phyloP scores from a whole-genome alignment of 2,797 vertebrate species.

The Crenichthys baileyi region DNA sequence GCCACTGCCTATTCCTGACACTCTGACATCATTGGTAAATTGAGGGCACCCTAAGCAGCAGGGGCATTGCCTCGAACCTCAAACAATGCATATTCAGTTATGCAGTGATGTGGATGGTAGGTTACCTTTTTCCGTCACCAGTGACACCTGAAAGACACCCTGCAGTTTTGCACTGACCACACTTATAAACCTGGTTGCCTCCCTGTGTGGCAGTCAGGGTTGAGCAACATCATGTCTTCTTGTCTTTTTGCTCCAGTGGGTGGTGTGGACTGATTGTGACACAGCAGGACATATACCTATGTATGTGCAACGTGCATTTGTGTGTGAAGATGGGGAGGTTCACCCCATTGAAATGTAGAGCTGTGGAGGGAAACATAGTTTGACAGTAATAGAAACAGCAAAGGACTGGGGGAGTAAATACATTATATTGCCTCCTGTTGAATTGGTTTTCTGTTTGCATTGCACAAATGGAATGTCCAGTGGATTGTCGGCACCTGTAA shows the following conservation, averaged over 20 bases:
- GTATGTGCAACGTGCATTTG: conserved; percentile 1
- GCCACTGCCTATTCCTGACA: conserved; percentile 57
- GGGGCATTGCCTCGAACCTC: conserved; percentile 51
- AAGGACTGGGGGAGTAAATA: conserved; percentile 26
- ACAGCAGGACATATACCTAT: conserved; percentile 31
- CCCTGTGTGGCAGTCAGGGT: conserved; percentile 59
- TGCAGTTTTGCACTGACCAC: conserved; percentile 71
- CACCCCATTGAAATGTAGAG: neutral
- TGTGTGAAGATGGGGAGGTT: neutral
- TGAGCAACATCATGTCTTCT: conserved; percentile 69
- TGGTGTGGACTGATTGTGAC: conserved; percentile 55
- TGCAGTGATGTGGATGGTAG: conserved; percentile 41
- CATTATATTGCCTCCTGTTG: conserved; percentile 3
- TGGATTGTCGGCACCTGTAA: neutral
- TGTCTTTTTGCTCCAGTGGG: conserved; percentile 65
- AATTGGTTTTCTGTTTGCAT: conserved; percentile 31
- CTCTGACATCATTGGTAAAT: conserved; percentile 50
- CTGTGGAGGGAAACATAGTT: conserved; percentile 15
- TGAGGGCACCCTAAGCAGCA: conserved; percentile 39
- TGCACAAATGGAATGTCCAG: conserved; percentile 11
- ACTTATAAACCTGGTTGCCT: conserved; percentile 48
- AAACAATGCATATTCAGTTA: conserved; percentile 73
- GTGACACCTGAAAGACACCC: conserved; percentile 77
- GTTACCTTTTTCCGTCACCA: conserved; percentile 59
- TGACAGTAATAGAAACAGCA: conserved; percentile 24